phyloP scores from a whole-genome alignment of 2,113 vertebrate genomes.

The Indicator indicator region DNA sequence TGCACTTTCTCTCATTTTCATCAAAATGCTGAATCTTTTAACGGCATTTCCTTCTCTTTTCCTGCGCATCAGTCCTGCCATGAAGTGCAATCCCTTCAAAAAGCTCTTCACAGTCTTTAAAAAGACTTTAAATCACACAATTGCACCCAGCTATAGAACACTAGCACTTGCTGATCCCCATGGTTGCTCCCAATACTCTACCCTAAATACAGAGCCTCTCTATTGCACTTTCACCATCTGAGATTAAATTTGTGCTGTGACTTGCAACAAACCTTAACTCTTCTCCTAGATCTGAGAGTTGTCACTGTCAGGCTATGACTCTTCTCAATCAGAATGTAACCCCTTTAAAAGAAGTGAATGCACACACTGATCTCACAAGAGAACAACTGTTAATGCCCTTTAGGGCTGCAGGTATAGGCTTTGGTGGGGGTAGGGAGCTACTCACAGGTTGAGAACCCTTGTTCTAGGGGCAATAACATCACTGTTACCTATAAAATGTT shows the following conservation, averaged over 20 bases:
- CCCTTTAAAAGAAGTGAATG: background rate
- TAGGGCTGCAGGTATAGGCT: background rate
- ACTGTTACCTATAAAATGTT: background rate
- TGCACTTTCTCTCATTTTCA: background rate
- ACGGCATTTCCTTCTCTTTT: background rate
- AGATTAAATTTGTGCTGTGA: background rate
- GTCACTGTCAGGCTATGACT: background rate
- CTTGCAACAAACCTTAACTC: background rate
- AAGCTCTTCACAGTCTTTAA: background rate
- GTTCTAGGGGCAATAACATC: background rate
- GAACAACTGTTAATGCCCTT: background rate
- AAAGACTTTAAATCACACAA: background rate
- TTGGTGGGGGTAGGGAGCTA: background rate
- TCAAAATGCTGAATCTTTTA: background rate
- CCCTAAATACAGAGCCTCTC: background rate
- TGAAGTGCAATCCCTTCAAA: background rate
- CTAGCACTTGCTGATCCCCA: background rate
- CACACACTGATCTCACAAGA: background rate
- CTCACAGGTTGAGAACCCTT: constrained; percentile 61
- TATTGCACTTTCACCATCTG: background rate
- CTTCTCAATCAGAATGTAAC: background rate
- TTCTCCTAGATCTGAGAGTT: background rate
- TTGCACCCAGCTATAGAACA: background rate
- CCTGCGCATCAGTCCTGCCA: background rate
- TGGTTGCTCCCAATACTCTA: background rate